Evolutionary conservation across 2,113 vertebrate genomes (phyloP).

Genomic region (Erinaceus europaeus): DNA sequence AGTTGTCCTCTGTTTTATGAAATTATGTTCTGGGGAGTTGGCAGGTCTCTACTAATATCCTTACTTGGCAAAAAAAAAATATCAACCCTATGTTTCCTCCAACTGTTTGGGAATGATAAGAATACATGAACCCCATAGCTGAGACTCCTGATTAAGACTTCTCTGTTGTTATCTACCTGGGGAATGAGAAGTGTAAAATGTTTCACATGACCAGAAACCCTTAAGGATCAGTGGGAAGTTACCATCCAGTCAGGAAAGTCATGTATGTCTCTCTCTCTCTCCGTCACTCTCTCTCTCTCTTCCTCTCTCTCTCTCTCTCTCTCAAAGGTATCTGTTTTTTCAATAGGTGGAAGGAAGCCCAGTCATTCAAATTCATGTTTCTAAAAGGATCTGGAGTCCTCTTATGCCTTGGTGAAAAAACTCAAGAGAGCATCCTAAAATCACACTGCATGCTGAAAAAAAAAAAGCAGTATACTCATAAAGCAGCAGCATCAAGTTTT

Average conservation of each 20-base stretch:
- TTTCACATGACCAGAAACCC: background rate
- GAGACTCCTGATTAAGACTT: background rate
- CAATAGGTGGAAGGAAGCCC: background rate
- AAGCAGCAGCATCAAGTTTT: conserved; percentile 57
- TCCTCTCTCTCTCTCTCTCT: no score
- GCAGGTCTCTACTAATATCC: background rate
- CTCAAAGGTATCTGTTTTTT: background rate
- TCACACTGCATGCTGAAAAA: conserved; percentile 65
- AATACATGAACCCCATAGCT: background rate
- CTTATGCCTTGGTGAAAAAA: background rate
- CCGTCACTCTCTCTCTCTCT: no score
- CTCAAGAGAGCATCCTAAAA: conserved; percentile 52
- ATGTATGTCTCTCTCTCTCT: background rate
- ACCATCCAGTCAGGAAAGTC: background rate
- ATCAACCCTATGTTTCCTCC: background rate
- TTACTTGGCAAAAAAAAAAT: conserved; percentile 14
- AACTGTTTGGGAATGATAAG: background rate
- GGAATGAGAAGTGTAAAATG: background rate
- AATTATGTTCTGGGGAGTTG: conserved; percentile 1
- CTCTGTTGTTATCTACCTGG: background rate
- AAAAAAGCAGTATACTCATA: conserved; percentile 51
- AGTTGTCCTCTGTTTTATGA: conserved; percentile 21
- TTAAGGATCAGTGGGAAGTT: background rate
- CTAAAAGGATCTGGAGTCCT: conserved; percentile 5
- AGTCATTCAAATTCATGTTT: conserved; percentile 29